A percentile compares a stretch with the other conserved stretches of the same genome.
Conservation (phyloP, 2,888 invertebrate genomes). For the Eupithecia inturbata region DNA sequence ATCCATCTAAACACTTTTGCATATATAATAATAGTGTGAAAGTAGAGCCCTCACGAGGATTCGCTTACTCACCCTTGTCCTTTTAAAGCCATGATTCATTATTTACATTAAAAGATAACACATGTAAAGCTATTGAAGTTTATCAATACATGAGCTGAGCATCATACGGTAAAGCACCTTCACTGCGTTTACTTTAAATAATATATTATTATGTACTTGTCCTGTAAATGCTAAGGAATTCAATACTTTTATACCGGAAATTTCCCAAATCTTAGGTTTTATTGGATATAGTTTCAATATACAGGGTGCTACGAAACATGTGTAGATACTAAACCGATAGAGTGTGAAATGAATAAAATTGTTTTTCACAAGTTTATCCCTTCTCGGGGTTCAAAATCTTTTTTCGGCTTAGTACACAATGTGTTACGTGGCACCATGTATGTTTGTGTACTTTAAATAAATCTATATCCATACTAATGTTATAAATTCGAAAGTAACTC, state of each 20-base stretch:
- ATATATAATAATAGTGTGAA: not conserved
- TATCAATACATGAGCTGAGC: not conserved
- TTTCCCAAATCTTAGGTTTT: not conserved
- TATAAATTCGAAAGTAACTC: no score
- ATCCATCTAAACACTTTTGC: no score
- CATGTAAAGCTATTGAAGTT: not conserved
- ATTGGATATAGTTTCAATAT: no score
- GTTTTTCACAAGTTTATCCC: no score
- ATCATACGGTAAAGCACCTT: not conserved
- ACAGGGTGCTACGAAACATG: no score
- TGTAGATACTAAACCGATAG: no score
- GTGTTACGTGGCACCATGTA: no score
- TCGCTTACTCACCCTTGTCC: not conserved
- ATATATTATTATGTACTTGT: not conserved
- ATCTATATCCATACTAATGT: no score
- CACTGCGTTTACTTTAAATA: not conserved
- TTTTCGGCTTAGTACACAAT: no score
- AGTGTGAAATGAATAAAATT: no score
- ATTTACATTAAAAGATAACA: not conserved
- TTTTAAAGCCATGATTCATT: not conserved
- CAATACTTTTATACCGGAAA: not conserved
- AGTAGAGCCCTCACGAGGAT: not conserved
- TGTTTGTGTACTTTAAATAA: no score
- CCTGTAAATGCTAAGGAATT: not conserved
- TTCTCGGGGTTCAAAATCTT: no score